Conservation (phyloP, 2,113 vertebrate species). For the Galeopterus variegatus region DNA sequence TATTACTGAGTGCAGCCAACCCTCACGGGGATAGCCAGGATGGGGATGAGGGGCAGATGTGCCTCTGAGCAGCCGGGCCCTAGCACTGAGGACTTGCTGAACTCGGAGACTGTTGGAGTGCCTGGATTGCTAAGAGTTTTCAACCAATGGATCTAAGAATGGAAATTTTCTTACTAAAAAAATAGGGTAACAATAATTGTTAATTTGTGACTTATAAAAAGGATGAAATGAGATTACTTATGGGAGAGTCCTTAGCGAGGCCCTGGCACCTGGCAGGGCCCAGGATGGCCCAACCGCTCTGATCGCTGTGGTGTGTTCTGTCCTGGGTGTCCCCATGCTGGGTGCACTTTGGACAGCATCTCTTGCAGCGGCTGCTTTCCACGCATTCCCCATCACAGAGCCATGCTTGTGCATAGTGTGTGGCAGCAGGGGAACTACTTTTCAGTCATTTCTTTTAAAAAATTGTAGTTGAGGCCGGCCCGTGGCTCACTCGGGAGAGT, state of each 20-base stretch:
- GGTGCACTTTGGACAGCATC: background rate
- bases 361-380: background rate
- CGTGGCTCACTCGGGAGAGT: too few relatives aligned
- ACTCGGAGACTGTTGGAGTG: background rate
- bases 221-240: background rate
- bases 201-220: background rate
- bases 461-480: too few relatives aligned
- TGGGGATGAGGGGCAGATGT: too few relatives aligned
- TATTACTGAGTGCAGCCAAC: background rate
- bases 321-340: background rate
- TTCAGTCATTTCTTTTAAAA: background rate
- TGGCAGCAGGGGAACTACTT: accelerated
- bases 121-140: background rate
- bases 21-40: background rate
- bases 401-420: accelerated
- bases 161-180: background rate
- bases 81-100: too few relatives aligned
- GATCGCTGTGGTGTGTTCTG: background rate
- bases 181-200: too few relatives aligned
- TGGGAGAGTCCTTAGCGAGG: background rate
- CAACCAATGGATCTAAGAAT: background rate
- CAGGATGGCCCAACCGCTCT: accelerated
- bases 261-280: background rate
- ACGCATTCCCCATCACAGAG: background rate
- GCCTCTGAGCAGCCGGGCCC: too few relatives aligned